Evolutionary conservation across 2,888 invertebrate species (phyloP).

Genomic region (Halictus ligatus): DNA sequence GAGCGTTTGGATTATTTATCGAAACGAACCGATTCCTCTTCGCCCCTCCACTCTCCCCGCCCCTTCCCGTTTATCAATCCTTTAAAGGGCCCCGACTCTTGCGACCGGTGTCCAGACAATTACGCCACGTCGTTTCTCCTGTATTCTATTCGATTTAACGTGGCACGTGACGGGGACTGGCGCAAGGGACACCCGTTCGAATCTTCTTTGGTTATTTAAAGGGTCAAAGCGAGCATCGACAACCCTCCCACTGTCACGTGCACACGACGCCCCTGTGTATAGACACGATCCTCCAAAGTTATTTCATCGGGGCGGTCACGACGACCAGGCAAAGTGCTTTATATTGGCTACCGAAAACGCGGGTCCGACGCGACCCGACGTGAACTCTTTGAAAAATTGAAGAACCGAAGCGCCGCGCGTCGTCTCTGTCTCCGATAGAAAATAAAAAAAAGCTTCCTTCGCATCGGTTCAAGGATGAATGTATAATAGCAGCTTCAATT

Average conservation of each 20-base stretch:
- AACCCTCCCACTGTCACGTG: constrained; percentile 30
- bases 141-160: constrained; percentile 43
- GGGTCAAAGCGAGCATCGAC: constrained; percentile 57
- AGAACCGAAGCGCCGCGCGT: not conserved
- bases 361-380: not conserved
- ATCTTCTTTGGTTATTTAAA: constrained; percentile 63
- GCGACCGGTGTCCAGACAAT: constrained; percentile 38
- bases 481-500: not conserved
- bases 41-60: not conserved
- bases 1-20: constrained; percentile 26
- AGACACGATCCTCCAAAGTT: constrained; percentile 54
- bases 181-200: constrained; percentile 20
- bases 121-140: constrained; percentile 23
- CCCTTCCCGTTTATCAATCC: constrained; percentile 1
- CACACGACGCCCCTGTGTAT: constrained; percentile 33
- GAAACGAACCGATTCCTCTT: not conserved
- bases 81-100: not conserved
- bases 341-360: constrained; percentile 29
- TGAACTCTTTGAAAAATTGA: constrained; percentile 29
- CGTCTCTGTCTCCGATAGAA: not conserved
- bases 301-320: constrained; percentile 44
- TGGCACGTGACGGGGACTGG: constrained; percentile 29
- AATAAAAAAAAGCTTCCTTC: not conserved
- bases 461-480: not conserved
- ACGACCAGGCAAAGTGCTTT: constrained; percentile 32